Evolutionary conservation across 2,113 vertebrate species (phyloP).

Genomic region (Aspidoscelis tigris): DNA sequence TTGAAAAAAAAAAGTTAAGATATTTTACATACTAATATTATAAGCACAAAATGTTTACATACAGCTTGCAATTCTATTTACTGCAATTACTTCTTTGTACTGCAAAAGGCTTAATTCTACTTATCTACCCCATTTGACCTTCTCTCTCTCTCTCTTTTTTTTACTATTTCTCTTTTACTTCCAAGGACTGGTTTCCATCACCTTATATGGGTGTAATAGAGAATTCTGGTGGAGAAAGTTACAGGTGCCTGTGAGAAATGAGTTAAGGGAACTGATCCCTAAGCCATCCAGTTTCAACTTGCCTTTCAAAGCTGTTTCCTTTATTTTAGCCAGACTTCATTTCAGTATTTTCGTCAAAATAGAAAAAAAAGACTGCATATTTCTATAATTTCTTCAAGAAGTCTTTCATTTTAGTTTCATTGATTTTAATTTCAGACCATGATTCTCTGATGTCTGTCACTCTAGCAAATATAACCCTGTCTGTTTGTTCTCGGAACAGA

Average conservation of each 20-base stretch:
- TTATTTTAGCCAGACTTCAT: slow-evolving; percentile 10
- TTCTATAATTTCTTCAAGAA: slow-evolving; percentile 5
- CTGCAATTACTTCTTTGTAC: slow-evolving; percentile 7
- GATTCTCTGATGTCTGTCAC: slow-evolving; percentile 14
- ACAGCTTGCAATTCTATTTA: slow-evolving; percentile 28
- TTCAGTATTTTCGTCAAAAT: background rate
- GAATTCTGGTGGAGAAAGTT: background rate
- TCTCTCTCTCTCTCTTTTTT: background rate
- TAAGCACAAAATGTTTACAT: slow-evolving; percentile 13
- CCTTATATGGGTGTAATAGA: background rate
- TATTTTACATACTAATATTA: background rate
- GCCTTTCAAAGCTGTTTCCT: slow-evolving; percentile 1
- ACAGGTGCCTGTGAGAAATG: background rate
- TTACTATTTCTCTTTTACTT: slow-evolving; percentile 6
- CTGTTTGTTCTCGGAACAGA: slow-evolving; percentile 10
- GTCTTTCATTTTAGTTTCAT: slow-evolving; percentile 15
- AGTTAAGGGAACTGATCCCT: background rate
- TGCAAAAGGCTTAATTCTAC: slow-evolving; percentile 16
- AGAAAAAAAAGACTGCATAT: slow-evolving; percentile 11
- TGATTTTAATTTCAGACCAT: slow-evolving; percentile 15
- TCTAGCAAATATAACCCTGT: background rate
- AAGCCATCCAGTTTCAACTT: slow-evolving; percentile 1
- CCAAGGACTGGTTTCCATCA: background rate
- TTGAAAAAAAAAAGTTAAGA: slow-evolving; percentile 4
- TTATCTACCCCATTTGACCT: background rate